Percentiles rank a stretch among this genome's conserved stretches.
Conservation (phyloP, 2,113 vertebrate genomes). For the Tor tambroides region DNA sequence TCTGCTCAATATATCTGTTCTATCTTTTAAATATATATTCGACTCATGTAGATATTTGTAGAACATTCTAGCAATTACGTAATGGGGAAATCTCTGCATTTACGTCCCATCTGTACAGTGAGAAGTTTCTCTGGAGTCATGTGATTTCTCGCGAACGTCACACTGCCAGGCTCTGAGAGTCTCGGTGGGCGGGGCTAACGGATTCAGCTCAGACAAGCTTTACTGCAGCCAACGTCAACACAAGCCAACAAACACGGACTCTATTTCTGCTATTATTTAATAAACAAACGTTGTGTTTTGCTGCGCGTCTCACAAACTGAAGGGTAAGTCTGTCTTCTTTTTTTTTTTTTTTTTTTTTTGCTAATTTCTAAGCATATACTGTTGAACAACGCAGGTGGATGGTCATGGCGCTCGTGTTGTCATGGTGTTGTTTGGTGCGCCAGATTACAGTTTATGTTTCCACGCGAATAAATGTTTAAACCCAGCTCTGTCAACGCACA, state of each 20-base stretch:
- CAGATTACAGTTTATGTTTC: conserved; percentile 9
- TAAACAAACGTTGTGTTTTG: neutral
- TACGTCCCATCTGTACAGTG: neutral
- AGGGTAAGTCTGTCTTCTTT: neutral
- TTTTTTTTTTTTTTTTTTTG: too few species aligned
- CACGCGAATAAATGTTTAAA: neutral
- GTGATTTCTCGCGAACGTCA: conserved; percentile 23
- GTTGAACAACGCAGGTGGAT: conserved; percentile 11
- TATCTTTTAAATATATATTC: neutral
- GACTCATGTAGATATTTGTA: neutral
- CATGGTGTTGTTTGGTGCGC: conserved; percentile 17
- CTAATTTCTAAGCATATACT: neutral
- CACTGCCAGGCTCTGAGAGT: neutral
- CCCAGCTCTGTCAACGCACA: neutral
- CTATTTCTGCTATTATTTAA: neutral
- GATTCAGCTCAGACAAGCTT: neutral
- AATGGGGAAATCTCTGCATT: neutral
- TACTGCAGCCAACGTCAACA: neutral
- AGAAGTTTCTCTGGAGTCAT: neutral
- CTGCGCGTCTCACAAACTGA: neutral
- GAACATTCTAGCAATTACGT: neutral
- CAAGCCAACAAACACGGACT: conserved; percentile 5
- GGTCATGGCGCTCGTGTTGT: conserved; percentile 26
- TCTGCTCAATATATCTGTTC: neutral
- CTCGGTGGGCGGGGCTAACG: conserved; percentile 13